Evolutionary conservation across 2,888 invertebrate species (phyloP), one percentile per base, ranked within the genome.

Genomic region (Cyclophora punctaria): DNA sequence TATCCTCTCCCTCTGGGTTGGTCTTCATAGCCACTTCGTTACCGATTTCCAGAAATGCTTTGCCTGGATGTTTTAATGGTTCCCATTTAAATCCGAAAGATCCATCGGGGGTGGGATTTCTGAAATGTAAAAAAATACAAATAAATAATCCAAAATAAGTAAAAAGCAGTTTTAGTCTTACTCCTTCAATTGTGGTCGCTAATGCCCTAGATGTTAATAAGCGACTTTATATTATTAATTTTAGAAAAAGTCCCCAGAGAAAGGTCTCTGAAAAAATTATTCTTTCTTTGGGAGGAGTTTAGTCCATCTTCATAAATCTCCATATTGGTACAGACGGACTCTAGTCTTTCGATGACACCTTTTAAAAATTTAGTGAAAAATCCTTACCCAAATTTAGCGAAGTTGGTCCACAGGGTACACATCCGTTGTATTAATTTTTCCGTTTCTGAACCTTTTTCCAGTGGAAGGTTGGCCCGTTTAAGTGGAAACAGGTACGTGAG

Each of bases 361-460:
- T n/a, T n/a, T n/a, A n/a, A n/a, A n/a, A 20, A 20, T 20, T 1
- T 20, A 20, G 20, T 2, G 20, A 20, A 20, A 37, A 5, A 37
- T 37, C 5, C 74, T 72, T 59, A 83, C 82, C 83, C 81, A 48
- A 59, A 72, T 65, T 80, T 83, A 0, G 81, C 83, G 47, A 83
- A 83, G 52, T 83, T 80, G 0, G 83, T 80, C 80, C 80, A 84
- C 7, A 84, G 60, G 7, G 57, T 77, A 0, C 73, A 75, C 0
- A 78, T 59, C 46, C 57, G 71, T 0, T 80, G 62, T 6, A 84
- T 73, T 52, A 75, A 57, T 48, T 70, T 60, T 45, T 71, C 76
- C 3, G 62, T 60, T 1, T 67, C 63, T 0, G 78, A 70, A 5
- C 62, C 57, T 35, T 57, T 60, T 33, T 68, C 57, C 3, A 75